Evolutionary conservation across 2,888 invertebrate genomes (phyloP).

Genomic region (Pyrrhia umbra): DNA sequence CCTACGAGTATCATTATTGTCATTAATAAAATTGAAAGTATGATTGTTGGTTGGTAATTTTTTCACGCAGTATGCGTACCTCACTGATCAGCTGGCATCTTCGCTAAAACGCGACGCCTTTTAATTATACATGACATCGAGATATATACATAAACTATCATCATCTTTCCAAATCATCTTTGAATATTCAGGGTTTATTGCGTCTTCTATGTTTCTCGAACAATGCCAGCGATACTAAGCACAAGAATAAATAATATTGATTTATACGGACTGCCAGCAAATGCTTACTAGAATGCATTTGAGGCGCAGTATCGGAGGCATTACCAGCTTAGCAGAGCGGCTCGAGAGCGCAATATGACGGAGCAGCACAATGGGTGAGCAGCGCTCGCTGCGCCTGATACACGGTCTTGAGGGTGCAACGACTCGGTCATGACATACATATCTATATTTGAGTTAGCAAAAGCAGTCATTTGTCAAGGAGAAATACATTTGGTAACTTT

Average conservation of each 20-base stretch:
- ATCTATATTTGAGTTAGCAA: neutral
- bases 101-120: no score
- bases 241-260: neutral
- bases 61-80: no score
- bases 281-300: neutral
- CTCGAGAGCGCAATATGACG: constrained; percentile 19
- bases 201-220: neutral
- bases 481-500: no score
- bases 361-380: constrained; percentile 12
- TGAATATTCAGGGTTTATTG: no score
- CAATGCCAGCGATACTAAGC: neutral
- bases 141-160: no score
- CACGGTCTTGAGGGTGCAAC: neutral
- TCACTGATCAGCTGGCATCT: no score
- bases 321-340: constrained; percentile 9
- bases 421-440: neutral
- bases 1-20: no score
- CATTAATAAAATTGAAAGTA: no score
- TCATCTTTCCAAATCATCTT: no score
- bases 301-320: neutral
- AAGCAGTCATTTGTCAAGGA: neutral
- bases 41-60: no score
- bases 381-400: neutral
- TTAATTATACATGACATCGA: no score
- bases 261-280: neutral